Evolutionary conservation across 2,113 vertebrate genomes (phyloP).

Genomic region (Ptilorrhoa leucosticta): DNA sequence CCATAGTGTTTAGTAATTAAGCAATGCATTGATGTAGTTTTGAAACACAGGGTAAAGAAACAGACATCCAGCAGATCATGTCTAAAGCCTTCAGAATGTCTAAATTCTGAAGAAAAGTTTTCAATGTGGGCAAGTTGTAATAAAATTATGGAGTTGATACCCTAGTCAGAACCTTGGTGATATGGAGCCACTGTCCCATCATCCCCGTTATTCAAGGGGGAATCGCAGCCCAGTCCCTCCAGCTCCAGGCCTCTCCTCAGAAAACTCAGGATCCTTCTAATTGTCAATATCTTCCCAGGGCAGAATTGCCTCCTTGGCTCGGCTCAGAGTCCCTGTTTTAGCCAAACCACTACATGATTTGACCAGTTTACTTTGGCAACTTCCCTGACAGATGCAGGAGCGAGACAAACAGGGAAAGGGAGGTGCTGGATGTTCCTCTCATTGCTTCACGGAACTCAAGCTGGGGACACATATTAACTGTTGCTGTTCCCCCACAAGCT

Average conservation of each 20-base stretch:
- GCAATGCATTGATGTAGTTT: not conserved
- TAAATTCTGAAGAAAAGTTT: not conserved
- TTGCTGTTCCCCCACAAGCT: not conserved
- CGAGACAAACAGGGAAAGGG: not conserved
- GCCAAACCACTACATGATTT: not conserved
- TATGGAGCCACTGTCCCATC: not conserved
- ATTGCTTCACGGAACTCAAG: fast-evolving
- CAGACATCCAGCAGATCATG: not conserved
- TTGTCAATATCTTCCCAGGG: not conserved
- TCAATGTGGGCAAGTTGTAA: not conserved
- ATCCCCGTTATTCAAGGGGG: fast-evolving
- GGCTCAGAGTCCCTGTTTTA: not conserved
- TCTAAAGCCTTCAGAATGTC: not conserved
- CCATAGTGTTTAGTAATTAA: not conserved
- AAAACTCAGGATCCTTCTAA: not conserved
- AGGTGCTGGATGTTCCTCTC: not conserved
- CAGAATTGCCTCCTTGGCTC: not conserved
- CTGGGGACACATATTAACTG: not conserved
- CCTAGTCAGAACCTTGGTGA: not conserved
- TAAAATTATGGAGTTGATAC: not conserved
- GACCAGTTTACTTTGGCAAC: not conserved
- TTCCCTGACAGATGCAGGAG: not conserved
- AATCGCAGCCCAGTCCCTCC: not conserved
- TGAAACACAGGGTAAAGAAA: not conserved
- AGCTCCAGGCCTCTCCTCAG: not conserved